Evolutionary conservation across 1,140 invertebrate genomes (phyloP).

Genomic region (Teleogryllus occipitalis): DNA sequence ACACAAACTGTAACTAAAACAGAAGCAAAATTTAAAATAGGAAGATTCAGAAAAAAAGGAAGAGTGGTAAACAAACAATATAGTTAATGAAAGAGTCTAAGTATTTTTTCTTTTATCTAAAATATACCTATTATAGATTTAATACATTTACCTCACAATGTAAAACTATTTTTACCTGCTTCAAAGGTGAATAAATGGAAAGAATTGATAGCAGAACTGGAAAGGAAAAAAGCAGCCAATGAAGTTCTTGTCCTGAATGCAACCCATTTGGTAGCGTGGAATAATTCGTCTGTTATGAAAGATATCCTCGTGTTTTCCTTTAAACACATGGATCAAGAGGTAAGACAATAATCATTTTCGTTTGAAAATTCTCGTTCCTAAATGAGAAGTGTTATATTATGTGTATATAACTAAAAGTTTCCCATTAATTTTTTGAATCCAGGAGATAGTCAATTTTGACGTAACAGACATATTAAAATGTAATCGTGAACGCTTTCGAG

Average conservation of each 20-base stretch:
- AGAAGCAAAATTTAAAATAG: too few relatives aligned
- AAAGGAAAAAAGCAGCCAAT: conserved; percentile 23
- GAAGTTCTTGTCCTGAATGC: conserved; percentile 5
- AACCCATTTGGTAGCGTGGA: conserved; percentile 32
- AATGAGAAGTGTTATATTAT: background rate
- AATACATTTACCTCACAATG: too few relatives aligned
- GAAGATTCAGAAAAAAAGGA: too few relatives aligned
- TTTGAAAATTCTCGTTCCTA: too few relatives aligned
- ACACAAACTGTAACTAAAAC: too few relatives aligned
- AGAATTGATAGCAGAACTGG: conserved; percentile 1
- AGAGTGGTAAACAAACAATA: background rate
- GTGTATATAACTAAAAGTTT: background rate
- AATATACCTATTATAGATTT: background rate
- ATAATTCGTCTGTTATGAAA: conserved; percentile 30
- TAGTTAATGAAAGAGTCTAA: background rate
- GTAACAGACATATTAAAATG: background rate
- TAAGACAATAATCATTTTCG: background rate
- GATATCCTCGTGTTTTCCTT: conserved; percentile 31
- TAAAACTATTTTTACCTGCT: background rate
- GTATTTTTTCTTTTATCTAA: background rate
- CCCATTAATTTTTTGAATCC: background rate
- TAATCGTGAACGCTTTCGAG: conserved; percentile 23
- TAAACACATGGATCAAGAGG: conserved; percentile 27
- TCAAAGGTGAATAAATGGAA: background rate
- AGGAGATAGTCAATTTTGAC: background rate